Evolutionary conservation across 2,888 invertebrate species (phyloP), one percentile per base, ranked within the genome.

Genomic region (Nebria salina): DNA sequence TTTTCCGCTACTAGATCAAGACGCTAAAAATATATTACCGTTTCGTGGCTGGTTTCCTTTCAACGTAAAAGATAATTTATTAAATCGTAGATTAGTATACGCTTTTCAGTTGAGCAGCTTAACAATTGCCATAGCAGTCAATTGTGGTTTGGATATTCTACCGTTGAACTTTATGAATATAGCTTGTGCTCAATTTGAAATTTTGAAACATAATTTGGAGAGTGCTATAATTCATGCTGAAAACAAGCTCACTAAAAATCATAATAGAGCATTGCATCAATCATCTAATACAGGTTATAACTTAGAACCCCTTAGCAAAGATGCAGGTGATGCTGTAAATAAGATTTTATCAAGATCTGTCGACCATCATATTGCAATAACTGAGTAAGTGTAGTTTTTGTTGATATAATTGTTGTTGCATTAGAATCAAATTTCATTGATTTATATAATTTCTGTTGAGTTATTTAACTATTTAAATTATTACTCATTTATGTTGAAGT

Each of bases 1-100:
- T 9, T 83, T 82, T 70, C 85, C 85, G 1, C 73, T 84, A 20
- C 42, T 84, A 13, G 83, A 83, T 64, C 78, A 81, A 66, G 82
- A 83, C 70, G 82, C 82, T 11, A 82, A 83, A 5, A 82, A 81
- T 70, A 74, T 83, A 73, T 75, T 84, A 70, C 83, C 85, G 1
- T 82, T 85, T 34, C 83, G 83, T 5, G 85, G 85, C 41, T 85
- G 85, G 85, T 84, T 83, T 75, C 85, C 85, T 2, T 79, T 84
- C 6, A 83, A 83, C 65, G 81, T 83, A 8, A 76, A 77, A 20
- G 5, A 43, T 26, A 77, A 72, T 65, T 15, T 72, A 1, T 74
- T 72, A 6, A 83, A 83, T 64, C 82, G 83, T 20, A 73, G 41
- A 1, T 25, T 82, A 3, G 72, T 84, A 5, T 83, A 82, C 25